phyloP scores from a whole-genome alignment of 2,797 vertebrate species.

The Myotis myotis region DNA sequence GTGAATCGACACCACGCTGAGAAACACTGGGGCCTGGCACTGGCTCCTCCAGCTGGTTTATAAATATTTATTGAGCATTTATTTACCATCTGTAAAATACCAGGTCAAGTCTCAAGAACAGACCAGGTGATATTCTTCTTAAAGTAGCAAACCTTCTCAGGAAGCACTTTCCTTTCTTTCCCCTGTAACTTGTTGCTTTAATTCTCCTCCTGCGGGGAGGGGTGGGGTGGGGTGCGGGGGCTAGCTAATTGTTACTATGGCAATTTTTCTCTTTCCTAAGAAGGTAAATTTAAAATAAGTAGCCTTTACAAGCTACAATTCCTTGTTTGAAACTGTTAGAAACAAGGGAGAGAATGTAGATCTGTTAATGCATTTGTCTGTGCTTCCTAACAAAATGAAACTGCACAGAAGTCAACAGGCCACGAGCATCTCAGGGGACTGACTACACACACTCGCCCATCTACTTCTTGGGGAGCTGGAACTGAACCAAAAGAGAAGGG shows the following conservation, averaged over 20 bases:
- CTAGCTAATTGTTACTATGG: not conserved
- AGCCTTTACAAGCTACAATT: not conserved
- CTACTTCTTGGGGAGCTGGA: not conserved
- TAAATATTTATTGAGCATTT: not conserved
- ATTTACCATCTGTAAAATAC: not conserved
- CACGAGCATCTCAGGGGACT: not conserved
- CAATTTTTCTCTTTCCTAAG: not conserved
- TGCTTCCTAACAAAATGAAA: not conserved
- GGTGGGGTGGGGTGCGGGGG: not conserved
- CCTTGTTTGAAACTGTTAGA: conserved; percentile 3
- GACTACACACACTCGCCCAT: too few species aligned
- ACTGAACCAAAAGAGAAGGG: not conserved
- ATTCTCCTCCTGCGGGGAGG: not conserved
- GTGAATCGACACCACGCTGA: not conserved
- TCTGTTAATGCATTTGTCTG: not conserved
- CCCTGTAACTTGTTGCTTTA: not conserved
- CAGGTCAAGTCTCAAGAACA: not conserved
- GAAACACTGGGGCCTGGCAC: not conserved
- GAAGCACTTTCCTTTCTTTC: not conserved
- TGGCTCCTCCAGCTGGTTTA: too few species aligned
- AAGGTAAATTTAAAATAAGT: conserved; percentile 33
- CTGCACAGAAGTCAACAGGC: not conserved
- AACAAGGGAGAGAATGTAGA: not conserved
- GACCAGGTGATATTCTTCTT: not conserved
- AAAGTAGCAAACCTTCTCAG: not conserved